A percentile compares a stretch with the other conserved stretches of the same genome.
phyloP scores from a whole-genome alignment of 2,113 vertebrate genomes.

The Tapirus terrestris region DNA sequence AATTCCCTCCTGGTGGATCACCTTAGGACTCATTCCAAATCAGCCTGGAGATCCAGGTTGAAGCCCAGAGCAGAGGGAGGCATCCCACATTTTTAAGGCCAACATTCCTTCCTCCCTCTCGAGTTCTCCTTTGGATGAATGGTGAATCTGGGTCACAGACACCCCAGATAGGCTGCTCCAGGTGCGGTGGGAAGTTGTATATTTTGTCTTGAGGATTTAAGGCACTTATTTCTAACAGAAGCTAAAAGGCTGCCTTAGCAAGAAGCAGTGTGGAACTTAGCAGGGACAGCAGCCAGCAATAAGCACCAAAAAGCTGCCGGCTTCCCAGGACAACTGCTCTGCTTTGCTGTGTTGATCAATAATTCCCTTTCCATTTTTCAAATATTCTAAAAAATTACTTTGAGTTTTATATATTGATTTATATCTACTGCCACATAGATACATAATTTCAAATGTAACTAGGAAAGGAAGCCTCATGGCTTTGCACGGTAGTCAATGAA shows the following conservation, averaged over 20 bases:
- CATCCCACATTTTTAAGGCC: accelerated
- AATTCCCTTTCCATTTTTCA: neutral
- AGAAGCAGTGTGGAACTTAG: neutral
- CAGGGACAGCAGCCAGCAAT: neutral
- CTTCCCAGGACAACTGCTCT: neutral
- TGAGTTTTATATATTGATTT: constrained; percentile 10
- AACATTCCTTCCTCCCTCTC: accelerated
- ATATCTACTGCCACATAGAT: neutral
- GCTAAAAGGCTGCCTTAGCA: neutral
- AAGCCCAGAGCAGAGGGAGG: neutral
- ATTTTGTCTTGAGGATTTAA: neutral
- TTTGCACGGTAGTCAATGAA: neutral
- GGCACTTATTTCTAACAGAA: neutral
- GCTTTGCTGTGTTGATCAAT: neutral
- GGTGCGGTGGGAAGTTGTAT: neutral
- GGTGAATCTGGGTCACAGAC: neutral
- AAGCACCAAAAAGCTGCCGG: accelerated
- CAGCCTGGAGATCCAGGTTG: neutral
- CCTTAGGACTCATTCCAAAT: neutral
- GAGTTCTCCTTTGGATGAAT: neutral
- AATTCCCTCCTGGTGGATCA: neutral
- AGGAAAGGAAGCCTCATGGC: neutral
- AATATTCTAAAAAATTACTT: neutral
- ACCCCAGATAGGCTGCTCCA: neutral
- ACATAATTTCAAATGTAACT: neutral